Percentiles rank a stretch among this genome's conserved stretches.
Conservation (phyloP, 2,888 invertebrate genomes). For the Germaria angustata region DNA sequence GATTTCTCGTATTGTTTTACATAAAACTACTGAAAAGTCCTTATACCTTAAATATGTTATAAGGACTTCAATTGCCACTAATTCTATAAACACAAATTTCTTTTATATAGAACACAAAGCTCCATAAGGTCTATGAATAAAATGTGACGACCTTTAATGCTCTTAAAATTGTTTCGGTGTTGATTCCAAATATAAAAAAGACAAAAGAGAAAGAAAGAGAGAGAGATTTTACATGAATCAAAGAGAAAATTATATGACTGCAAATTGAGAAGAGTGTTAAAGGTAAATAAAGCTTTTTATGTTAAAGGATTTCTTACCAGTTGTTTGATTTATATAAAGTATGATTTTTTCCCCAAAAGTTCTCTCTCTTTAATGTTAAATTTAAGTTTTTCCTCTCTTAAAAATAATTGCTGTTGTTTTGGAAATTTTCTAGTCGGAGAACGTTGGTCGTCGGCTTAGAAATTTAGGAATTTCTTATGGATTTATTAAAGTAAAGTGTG, state of each 20-base stretch:
- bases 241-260: neutral
- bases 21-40: no score
- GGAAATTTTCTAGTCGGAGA: neutral
- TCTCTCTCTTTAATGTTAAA: neutral
- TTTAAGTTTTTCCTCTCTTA: neutral
- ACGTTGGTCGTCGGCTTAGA: neutral
- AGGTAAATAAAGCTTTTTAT: slow-evolving; percentile 9
- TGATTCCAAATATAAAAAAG: slow-evolving; percentile 2
- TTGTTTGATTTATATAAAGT: neutral
- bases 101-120: slow-evolving; percentile 14
- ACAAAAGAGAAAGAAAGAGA: neutral
- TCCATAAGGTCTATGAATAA: slow-evolving; percentile 10
- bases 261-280: neutral
- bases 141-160: slow-evolving; percentile 10
- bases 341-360: neutral
- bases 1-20: no score
- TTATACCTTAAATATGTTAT: no score
- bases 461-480: slow-evolving; percentile 5
- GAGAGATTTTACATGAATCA: neutral
- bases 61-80: no score
- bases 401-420: neutral
- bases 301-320: neutral
- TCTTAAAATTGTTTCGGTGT: slow-evolving; percentile 24
- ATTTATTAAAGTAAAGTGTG: neutral
- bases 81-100: no score